Conservation (phyloP, 1,140 invertebrate genomes). For the Monomorium pharaonis region DNA sequence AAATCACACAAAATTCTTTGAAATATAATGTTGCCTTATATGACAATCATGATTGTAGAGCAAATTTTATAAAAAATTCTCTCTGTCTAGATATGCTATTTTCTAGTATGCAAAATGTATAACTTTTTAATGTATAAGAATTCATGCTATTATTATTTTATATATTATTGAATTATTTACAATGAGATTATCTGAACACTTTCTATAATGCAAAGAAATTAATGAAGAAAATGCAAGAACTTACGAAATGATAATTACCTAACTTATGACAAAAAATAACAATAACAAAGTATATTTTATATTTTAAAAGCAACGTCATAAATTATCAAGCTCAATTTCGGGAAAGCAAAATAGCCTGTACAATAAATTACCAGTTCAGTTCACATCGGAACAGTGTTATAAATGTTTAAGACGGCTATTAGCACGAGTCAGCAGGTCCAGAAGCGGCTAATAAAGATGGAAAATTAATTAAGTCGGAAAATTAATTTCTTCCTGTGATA, state of each 20-base stretch:
- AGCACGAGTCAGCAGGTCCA: constrained; percentile 29
- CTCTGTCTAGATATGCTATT: too few species aligned
- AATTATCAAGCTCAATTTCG: constrained; percentile 5
- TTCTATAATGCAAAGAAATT: not conserved
- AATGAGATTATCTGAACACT: not conserved
- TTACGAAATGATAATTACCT: not conserved
- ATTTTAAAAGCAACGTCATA: not conserved
- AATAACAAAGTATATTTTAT: constrained; percentile 1
- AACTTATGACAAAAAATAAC: not conserved
- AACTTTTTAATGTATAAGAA: too few species aligned
- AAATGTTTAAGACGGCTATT: constrained; percentile 53
- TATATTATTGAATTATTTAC: not conserved
- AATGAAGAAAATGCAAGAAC: not conserved
- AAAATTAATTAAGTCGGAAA: constrained; percentile 60
- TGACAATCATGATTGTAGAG: too few species aligned
- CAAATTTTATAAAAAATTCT: too few species aligned
- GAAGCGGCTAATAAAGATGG: constrained; percentile 51
- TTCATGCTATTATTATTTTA: not conserved
- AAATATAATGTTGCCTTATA: too few species aligned
- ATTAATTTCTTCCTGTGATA: constrained; percentile 42
- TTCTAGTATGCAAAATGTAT: too few species aligned
- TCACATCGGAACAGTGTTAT: constrained; percentile 34
- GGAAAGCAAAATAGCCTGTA: not conserved
- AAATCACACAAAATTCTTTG: too few species aligned
- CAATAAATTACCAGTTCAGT: constrained; percentile 33